phyloP scores from a whole-genome alignment of 2,888 invertebrate genomes.

The Pristionchus arcanus region DNA sequence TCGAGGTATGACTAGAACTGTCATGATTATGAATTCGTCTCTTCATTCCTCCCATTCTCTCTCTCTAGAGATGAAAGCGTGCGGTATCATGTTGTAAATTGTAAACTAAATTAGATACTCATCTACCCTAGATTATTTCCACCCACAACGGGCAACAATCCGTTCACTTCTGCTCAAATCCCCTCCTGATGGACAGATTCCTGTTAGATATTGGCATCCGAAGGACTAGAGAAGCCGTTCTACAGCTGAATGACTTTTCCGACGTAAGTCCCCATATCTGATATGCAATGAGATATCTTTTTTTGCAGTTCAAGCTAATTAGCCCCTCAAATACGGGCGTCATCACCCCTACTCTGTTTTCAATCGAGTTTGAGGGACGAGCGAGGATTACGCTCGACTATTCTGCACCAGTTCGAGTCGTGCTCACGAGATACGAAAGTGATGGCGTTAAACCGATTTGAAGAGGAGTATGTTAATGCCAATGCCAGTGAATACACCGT shows the following conservation, averaged over 20 bases:
- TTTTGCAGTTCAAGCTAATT: not conserved
- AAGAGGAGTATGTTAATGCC: not conserved
- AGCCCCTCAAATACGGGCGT: not conserved
- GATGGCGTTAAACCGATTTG: not conserved
- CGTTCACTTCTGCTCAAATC: not conserved
- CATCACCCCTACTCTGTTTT: not conserved
- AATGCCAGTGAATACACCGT: no score
- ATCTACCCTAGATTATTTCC: not conserved
- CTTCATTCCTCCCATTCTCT: no score
- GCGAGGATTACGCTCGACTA: not conserved
- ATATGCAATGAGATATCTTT: not conserved
- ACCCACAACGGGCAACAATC: not conserved
- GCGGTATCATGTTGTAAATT: no score
- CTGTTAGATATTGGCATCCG: not conserved
- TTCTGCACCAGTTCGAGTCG: not conserved
- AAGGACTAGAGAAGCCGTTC: not conserved
- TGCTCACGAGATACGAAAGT: not conserved
- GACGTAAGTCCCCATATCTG: not conserved
- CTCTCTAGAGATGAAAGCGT: no score
- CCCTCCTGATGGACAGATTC: not conserved
- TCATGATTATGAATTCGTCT: no score
- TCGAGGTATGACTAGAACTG: not conserved
- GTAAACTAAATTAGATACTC: no score
- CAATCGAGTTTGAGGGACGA: not conserved
- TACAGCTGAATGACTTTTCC: not conserved